These are phyloP conservation scores for Drosophila putrida DNA, from an alignment of 2,888 invertebrate species.

Conservation along the genomic window DNA sequence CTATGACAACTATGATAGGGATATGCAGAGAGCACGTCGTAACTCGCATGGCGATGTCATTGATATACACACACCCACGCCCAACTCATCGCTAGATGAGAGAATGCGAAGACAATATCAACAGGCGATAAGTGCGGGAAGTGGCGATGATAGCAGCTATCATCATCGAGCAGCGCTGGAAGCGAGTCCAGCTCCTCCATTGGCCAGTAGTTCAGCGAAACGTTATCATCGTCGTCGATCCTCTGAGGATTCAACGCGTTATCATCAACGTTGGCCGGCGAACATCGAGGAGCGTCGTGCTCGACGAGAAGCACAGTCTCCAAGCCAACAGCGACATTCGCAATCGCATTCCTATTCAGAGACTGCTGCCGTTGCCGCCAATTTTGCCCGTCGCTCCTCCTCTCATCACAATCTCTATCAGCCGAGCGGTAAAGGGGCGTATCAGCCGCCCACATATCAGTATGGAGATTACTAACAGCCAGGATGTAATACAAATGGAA, in stretches of 20 bases:
- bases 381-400: slow-evolving; percentile 85
- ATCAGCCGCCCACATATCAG: slow-evolving; percentile 83
- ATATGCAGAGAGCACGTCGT: slow-evolving; percentile 72
- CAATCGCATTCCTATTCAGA: slow-evolving; percentile 54
- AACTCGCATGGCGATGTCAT: slow-evolving; percentile 68
- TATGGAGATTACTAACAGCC: slow-evolving; percentile 85
- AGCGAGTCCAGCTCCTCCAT: slow-evolving; percentile 14
- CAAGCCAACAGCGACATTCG: slow-evolving; percentile 50
- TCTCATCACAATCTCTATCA: slow-evolving; percentile 88
- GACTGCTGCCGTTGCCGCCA: slow-evolving; percentile 49
- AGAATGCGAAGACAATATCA: slow-evolving; percentile 74
- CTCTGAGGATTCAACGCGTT: slow-evolving; percentile 81
- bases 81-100: slow-evolving; percentile 79
- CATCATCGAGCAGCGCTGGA: slow-evolving; percentile 47
- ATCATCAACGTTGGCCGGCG: slow-evolving; percentile 80
- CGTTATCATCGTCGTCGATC: slow-evolving; percentile 82
- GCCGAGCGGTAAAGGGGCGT: slow-evolving; percentile 69
- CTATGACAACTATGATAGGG: slow-evolving; percentile 71
- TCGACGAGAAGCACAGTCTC: slow-evolving; percentile 68
- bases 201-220: slow-evolving; percentile 59
- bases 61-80: slow-evolving; percentile 66
- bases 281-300: slow-evolving; percentile 80
- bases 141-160: slow-evolving; percentile 76
- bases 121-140: slow-evolving; percentile 46
- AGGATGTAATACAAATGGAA: neutral